Evolutionary conservation across 2,113 vertebrate species (phyloP), one percentile per base, ranked within the genome.

Genomic region (Collichthys lucidus): DNA sequence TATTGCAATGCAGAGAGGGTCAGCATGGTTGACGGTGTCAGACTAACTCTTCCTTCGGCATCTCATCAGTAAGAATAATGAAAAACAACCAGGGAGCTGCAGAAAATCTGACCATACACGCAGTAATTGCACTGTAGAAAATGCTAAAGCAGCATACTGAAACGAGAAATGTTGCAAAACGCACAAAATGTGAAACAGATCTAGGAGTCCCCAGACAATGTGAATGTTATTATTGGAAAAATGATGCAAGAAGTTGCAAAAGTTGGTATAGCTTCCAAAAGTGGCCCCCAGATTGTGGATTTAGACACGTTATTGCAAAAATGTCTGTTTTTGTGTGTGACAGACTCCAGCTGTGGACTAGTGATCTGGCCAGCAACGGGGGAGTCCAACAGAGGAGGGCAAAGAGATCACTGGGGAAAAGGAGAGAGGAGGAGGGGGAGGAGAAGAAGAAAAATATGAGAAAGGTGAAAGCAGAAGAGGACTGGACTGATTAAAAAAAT

Each of bases 341-440:
- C 0, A 52, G 66, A 81, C 44, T 79, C 75, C 90, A 92, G 92
- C 89, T 91, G 87, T 85, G 47, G 31, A 29, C 29, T 62, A 60
- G 56, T 42, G 15, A 78, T 68, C 61, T 65, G 55, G 46, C 57
- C 75, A 69, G 66, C 47, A 66, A 44, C 8, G 47, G 79, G 73
- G 74, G 88, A 89, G 84, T 80, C 65, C 16, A 42, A 79, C 74
- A 65, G 64, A 86, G 47, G 14, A 82, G 74, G 72, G 74, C 77
- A 82, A n/a, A 78, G 71, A 47, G 85, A 67, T 90, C 86, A 84
- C 85, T 88, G 61, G 80, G 87, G 88, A 63, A 90, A 83, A 88
- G 82, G 79, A 67, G 55, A 65, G 69, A 67, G 26, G 66, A 40
- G 64, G 42, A 31, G 49, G 42, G 24, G 49, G 69, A 31, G 57